These are phyloP conservation scores for Setophaga coronata DNA, from an alignment of 2,113 vertebrate species.

Conservation along the genomic window DNA sequence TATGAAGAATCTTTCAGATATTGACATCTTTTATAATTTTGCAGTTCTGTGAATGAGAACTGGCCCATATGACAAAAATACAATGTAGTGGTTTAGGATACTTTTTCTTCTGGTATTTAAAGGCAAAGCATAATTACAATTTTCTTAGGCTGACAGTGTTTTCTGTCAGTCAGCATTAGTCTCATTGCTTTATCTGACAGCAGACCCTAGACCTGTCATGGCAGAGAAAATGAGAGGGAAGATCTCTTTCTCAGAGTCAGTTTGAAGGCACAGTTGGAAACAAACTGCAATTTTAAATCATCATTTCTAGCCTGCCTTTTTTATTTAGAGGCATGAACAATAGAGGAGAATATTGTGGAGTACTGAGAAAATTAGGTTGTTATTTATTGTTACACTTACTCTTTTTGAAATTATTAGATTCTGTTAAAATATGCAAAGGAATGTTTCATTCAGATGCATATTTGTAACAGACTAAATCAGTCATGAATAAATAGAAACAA, in stretches of 20 bases:
- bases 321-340: not conserved
- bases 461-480: not conserved
- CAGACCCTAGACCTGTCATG: not conserved
- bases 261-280: not conserved
- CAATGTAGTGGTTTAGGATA: rapidly evolving
- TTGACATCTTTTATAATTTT: not conserved
- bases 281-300: not conserved
- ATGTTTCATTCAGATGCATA: not conserved
- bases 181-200: not conserved
- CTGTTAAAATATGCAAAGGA: not conserved
- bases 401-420: not conserved
- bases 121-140: not conserved
- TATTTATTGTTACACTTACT: not conserved
- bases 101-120: not conserved
- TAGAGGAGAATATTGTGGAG: not conserved
- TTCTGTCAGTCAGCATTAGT: not conserved
- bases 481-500: not conserved
- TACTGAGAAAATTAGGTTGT: not conserved
- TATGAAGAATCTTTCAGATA: not conserved
- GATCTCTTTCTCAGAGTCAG: not conserved
- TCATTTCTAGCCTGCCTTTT: not conserved
- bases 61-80: not conserved
- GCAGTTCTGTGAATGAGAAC: not conserved
- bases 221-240: not conserved
- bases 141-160: not conserved